phyloP scores from a whole-genome alignment of 2,113 vertebrate genomes.

The Candoia aspera region DNA sequence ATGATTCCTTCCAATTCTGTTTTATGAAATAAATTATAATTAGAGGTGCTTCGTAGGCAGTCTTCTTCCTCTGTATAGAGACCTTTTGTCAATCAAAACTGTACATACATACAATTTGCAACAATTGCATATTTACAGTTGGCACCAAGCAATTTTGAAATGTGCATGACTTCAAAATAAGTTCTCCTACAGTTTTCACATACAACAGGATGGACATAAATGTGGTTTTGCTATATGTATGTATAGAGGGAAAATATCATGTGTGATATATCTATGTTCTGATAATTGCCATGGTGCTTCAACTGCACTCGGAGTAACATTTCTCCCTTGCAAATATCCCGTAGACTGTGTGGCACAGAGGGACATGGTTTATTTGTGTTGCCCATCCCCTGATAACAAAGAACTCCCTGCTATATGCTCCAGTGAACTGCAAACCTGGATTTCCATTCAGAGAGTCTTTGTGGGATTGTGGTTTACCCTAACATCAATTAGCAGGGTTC shows the following conservation, averaged over 20 bases:
- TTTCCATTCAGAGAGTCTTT: conserved; percentile 37
- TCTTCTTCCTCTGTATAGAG: neutral
- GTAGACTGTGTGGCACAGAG: neutral
- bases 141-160: neutral
- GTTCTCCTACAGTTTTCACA: neutral
- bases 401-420: conserved; percentile 8
- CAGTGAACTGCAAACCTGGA: conserved; percentile 26
- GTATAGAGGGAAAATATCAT: neutral
- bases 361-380: neutral
- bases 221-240: neutral
- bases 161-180: neutral
- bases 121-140: neutral
- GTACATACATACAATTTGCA: neutral
- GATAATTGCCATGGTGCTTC: neutral
- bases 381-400: fast-evolving
- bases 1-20: neutral
- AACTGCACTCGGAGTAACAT: neutral
- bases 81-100: neutral
- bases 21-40: neutral
- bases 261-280: neutral
- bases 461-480: conserved; percentile 35
- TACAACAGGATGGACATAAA: neutral
- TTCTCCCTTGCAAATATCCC: fast-evolving
- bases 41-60: neutral
- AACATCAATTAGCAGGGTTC: conserved; percentile 26